Evolutionary conservation across 2,888 invertebrate genomes (phyloP).

Genomic region (Acanthoscelides obtectus): DNA sequence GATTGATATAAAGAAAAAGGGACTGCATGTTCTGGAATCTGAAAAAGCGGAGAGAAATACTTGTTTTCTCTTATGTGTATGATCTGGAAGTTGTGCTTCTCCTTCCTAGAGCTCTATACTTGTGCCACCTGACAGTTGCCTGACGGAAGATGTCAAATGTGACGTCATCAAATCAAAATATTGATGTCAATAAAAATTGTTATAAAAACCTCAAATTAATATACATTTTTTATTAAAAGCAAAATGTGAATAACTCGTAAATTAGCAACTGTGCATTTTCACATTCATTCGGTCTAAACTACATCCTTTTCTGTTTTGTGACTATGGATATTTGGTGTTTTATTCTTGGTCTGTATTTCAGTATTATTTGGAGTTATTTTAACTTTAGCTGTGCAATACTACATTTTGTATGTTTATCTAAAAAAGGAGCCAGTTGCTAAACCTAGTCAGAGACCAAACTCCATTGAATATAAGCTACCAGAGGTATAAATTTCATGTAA

Average conservation of each 20-base stretch:
- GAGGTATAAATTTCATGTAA: slow-evolving; percentile 41
- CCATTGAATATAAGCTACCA: slow-evolving; percentile 50
- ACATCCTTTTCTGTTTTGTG: slow-evolving; percentile 23
- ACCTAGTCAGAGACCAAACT: slow-evolving; percentile 33
- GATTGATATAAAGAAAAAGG: too few species aligned
- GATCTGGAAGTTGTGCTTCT: too few species aligned
- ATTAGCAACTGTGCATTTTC: slow-evolving; percentile 8
- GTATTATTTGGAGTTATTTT: slow-evolving; percentile 52
- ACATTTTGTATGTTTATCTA: slow-evolving; percentile 51
- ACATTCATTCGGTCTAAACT: slow-evolving; percentile 29
- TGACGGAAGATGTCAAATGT: too few species aligned
- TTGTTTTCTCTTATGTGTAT: too few species aligned
- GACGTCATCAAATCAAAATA: not conserved
- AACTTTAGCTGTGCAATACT: slow-evolving; percentile 53
- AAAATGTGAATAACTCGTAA: slow-evolving; percentile 8
- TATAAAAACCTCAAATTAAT: not conserved
- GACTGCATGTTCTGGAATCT: too few species aligned
- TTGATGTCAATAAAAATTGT: not conserved
- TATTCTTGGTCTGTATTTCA: slow-evolving; percentile 50
- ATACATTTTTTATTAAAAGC: not conserved
- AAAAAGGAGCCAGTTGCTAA: slow-evolving; percentile 43
- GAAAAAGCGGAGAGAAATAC: too few species aligned
- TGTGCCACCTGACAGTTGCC: too few species aligned
- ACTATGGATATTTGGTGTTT: slow-evolving; percentile 46
- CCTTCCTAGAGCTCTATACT: too few species aligned